Base-by-base conservation (phyloP, 2,888 invertebrate species). In the Volucella inanis region DNA sequence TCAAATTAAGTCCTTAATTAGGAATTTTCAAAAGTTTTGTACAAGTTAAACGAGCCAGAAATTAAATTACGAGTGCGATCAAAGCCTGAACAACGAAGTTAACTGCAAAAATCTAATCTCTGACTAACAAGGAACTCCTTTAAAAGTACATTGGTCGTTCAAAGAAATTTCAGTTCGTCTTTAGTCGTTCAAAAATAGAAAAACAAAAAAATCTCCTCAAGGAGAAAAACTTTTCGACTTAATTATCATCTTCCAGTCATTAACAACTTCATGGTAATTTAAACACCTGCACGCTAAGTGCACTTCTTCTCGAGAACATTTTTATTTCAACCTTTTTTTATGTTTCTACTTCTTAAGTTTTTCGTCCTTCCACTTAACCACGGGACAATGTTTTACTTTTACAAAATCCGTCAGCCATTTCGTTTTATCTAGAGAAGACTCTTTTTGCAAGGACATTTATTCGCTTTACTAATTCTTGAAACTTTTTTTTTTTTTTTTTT, bases 391-490 rank as follows among this genome's bases (percentile, higher is more conserved):
- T 31, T 31, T 31, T 31, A 31, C 31, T 62, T 55, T 68, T 22
- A 50, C 52, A 41, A 64, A 64, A 47, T 62, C 62, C 15, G 52
- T 39, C 31, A 31, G 4, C n/a, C 64, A 49, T 39, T 57, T 78
- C 57, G 71, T 71, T 65, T 65, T 72, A 72, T 72, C 72, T 52
- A 52, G 57, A 67, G 4, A 3, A 31, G 31, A 4, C 22, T 54
- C 59, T 54, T 52, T 15, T 50, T 71, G 43, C 18, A 59, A 59
- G 10, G 49, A 62, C 68, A 68, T 80, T 31, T 68, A 68, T 68
- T 62, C 61, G 65, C 62, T 68, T 62, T 55, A 59, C 81, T 76
- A 70, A 57, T 59, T 70, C 49, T 31, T 18, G 39, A 70, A 45
- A 72, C 57, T 67, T 61, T 12, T 41, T 45, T 47, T n/a, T n/a